Percentiles rank a stretch among this genome's conserved stretches.
phyloP scores from a whole-genome alignment of 2,113 vertebrate species.

The Eulemur rufifrons region DNA sequence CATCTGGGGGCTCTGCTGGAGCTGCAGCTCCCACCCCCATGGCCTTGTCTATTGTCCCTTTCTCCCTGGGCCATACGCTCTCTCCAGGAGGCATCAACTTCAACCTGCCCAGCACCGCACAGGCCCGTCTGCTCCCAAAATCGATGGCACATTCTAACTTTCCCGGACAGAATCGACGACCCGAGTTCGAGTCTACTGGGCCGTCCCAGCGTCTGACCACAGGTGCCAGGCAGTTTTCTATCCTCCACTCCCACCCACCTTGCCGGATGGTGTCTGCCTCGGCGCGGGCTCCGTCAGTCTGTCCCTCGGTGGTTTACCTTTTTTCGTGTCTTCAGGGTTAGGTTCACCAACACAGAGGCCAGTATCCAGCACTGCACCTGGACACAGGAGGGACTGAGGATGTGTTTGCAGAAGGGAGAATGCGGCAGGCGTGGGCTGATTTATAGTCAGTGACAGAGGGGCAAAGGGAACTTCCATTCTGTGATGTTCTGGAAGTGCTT shows the following conservation, averaged over 20 bases:
- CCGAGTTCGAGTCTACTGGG: neutral
- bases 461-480: neutral
- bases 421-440: rapidly evolving
- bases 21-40: neutral
- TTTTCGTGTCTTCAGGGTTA: rapidly evolving
- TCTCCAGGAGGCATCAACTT: neutral
- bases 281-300: rapidly evolving
- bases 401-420: neutral
- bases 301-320: neutral
- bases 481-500: rapidly evolving
- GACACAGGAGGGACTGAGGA: rapidly evolving
- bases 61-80: neutral
- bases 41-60: neutral
- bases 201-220: rapidly evolving
- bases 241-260: rapidly evolving
- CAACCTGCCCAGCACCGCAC: no score
- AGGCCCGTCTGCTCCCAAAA: neutral
- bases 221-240: no score
- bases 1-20: neutral
- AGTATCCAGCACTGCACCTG: rapidly evolving
- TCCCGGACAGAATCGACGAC: no score
- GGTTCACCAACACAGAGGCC: neutral
- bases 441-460: neutral
- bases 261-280: rapidly evolving
- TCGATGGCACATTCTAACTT: rapidly evolving